Percentiles rank a stretch among this genome's conserved stretches.
phyloP scores from a whole-genome alignment of 1,140 invertebrate species.

The Lepidurus couesii region DNA sequence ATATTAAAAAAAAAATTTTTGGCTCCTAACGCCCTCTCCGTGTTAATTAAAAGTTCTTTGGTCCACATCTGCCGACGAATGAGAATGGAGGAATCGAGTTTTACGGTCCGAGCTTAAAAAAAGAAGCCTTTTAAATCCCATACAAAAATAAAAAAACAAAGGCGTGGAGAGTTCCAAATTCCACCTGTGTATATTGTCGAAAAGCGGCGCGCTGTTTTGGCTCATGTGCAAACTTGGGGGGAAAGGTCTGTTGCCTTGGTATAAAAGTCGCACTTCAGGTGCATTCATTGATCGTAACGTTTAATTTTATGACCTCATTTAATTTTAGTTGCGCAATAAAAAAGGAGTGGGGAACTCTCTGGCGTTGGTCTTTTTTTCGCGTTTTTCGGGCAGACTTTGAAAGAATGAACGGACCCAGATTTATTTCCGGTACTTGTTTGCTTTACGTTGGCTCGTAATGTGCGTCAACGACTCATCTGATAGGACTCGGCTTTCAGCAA shows the following conservation, averaged over 20 bases:
- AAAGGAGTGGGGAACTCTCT: not conserved
- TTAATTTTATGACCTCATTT: constrained; percentile 12
- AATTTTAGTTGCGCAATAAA: constrained; percentile 12
- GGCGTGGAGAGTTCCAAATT: not conserved
- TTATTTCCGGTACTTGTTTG: constrained; percentile 22
- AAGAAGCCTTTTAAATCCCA: too few relatives aligned
- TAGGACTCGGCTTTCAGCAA: constrained; percentile 3
- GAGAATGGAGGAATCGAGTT: not conserved
- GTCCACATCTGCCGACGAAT: not conserved
- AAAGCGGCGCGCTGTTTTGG: not conserved
- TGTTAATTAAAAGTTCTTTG: not conserved
- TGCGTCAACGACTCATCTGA: constrained; percentile 14
- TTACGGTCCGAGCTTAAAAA: not conserved
- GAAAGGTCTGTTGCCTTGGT: not conserved
- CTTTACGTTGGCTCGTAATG: constrained; percentile 14
- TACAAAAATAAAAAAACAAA: too few relatives aligned
- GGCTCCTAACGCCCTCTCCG: not conserved
- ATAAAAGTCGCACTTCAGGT: constrained; percentile 18
- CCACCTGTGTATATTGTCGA: constrained; percentile 17
- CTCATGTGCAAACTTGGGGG: not conserved
- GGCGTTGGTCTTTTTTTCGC: not conserved
- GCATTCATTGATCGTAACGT: constrained; percentile 22
- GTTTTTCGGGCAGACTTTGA: not conserved
- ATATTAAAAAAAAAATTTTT: not conserved
- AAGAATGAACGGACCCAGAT: constrained; percentile 2